Percentiles rank a stretch among this genome's conserved stretches.
Conservation (phyloP, 2,797 vertebrate genomes). For the Leptatherina wallacei region DNA sequence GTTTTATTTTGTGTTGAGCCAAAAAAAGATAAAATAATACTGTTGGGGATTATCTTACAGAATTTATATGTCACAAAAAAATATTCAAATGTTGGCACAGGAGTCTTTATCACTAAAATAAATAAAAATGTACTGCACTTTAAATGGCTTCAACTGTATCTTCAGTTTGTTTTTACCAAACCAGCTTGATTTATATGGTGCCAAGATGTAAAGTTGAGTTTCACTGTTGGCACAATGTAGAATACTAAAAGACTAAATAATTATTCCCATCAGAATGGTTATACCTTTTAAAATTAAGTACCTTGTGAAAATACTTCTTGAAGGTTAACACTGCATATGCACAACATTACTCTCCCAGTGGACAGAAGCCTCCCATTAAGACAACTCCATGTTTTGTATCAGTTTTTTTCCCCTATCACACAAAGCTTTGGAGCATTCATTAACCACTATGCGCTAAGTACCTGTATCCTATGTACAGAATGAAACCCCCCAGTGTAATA, state of each 20-base stretch:
- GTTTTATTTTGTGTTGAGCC: not conserved
- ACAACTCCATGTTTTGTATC: conserved; percentile 65
- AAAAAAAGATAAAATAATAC: not conserved
- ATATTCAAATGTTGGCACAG: conserved; percentile 17
- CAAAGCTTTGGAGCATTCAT: conserved; percentile 72
- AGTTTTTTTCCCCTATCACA: conserved; percentile 37
- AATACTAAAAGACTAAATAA: conserved; percentile 64
- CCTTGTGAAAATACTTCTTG: conserved; percentile 71
- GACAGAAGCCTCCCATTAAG: conserved; percentile 70
- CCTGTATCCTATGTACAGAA: conserved; percentile 65
- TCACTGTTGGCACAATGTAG: conserved; percentile 47
- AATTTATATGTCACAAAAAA: not conserved
- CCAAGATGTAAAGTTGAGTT: conserved; percentile 38
- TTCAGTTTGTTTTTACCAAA: conserved; percentile 4
- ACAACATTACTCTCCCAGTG: conserved; percentile 62
- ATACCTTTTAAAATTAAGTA: conserved; percentile 72
- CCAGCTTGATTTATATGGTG: conserved; percentile 34
- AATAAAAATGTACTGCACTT: conserved; percentile 16
- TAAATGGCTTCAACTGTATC: conserved; percentile 10
- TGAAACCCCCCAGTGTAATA: conserved; percentile 63
- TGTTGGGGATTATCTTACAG: not conserved
- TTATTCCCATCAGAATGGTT: conserved; percentile 70
- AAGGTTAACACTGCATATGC: conserved; percentile 69
- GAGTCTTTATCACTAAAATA: conserved; percentile 13
- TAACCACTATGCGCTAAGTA: conserved; percentile 71